Evolutionary conservation across 2,888 invertebrate species (phyloP), one percentile per base, ranked within the genome.

Genomic region (Tipula confusa): DNA sequence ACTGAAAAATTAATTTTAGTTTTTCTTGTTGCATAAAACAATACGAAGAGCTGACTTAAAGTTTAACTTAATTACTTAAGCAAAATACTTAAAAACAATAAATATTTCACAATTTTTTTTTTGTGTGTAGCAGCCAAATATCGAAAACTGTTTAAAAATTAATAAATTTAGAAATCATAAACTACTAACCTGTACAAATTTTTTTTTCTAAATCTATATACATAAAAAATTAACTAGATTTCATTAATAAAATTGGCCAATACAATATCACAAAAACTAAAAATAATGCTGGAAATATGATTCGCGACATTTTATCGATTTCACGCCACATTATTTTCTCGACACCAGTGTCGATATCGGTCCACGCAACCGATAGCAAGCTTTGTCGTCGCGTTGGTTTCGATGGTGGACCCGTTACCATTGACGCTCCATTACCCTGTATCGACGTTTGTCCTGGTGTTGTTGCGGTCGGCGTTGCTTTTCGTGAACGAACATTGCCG

Each of bases 241-340:
- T 94, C 86, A 94, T 90, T 82, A 95, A 89, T 82, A 96, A 89
- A 84, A 95, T 93, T 0, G 95, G 95, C 95, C 95, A 96, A 89
- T 95, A 96, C 87, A 95, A 90, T 0, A 93, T 91, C 83, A 94
- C 93, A 88, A 96, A 95, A 18, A 95, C 91, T 18, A 94, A 91
- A 89, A 96, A 96, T n/a, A 95, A 88, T 15, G 93, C 92, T 6
- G 96, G 96, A 88, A 96, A 96, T 4, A 95, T 92, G 82, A 94
- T 92, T 83, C 95, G 91, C 2, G 95, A 95, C 2, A 94, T 91
- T 87, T 93, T 92, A 89, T 96, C 96, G 85, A 96, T 95, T 90
- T 94, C 93, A 83, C 94, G 91, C 92, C 95, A 95, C 86, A 94
- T 91, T n/a, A 95, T 93, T 86, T 93, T 92, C 86, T 93, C 93